phyloP scores from a whole-genome alignment of 2,113 vertebrate species.

The Cololabis saira region DNA sequence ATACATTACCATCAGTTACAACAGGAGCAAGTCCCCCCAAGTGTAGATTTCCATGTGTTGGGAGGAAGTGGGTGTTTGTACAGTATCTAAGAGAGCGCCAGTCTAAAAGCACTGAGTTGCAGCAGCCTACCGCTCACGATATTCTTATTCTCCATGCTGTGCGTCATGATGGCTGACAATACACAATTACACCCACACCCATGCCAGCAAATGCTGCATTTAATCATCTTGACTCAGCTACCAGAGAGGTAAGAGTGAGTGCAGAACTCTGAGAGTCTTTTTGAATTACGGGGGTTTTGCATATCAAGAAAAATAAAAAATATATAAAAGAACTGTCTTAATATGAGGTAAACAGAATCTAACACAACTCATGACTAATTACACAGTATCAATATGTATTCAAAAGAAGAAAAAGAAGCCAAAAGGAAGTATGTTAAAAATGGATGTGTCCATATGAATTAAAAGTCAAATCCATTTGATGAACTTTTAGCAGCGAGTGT shows the following conservation, averaged over 20 bases:
- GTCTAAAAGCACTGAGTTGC: conserved; percentile 47
- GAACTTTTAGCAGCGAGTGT: too few relatives aligned
- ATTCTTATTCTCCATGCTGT: conserved; percentile 47
- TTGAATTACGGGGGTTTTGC: not conserved
- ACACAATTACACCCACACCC: conserved; percentile 60
- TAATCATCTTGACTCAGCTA: conserved; percentile 38
- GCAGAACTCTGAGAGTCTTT: conserved; percentile 33
- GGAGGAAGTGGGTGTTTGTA: conserved; percentile 39
- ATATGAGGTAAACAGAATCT: too few relatives aligned
- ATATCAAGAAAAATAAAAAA: too few relatives aligned
- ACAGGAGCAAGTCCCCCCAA: conserved; percentile 1
- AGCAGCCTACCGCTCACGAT: conserved; percentile 39
- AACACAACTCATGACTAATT: too few relatives aligned
- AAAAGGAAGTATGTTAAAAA: too few relatives aligned
- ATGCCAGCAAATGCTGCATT: conserved; percentile 31
- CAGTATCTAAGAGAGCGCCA: conserved; percentile 47
- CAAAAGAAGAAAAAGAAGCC: too few relatives aligned
- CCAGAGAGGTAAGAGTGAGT: conserved; percentile 1
- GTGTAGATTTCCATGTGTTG: conserved; percentile 1
- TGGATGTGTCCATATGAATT: too few relatives aligned
- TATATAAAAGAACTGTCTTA: too few relatives aligned
- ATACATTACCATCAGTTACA: conserved; percentile 2
- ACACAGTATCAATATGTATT: too few relatives aligned
- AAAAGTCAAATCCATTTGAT: too few relatives aligned
- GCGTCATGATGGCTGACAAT: conserved; percentile 56